Conservation (phyloP, 2,888 invertebrate genomes). For the Syrista parreyssii region DNA sequence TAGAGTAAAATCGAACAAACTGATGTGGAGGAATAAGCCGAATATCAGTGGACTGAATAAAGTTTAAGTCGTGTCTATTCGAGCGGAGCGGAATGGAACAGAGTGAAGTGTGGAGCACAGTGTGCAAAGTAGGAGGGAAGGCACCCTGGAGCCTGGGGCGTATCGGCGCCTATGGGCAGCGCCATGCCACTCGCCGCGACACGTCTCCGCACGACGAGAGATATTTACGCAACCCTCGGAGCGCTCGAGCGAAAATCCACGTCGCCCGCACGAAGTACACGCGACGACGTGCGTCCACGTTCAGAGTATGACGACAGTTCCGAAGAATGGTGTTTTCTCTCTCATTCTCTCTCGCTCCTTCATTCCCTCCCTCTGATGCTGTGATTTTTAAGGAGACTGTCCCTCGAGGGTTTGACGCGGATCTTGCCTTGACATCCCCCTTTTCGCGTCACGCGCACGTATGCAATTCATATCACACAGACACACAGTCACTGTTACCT, state of each 20-base stretch:
- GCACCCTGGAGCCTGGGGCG: constrained; percentile 34
- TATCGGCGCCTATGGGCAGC: constrained; percentile 44
- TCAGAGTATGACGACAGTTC: not conserved
- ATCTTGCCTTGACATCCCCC: too few species aligned
- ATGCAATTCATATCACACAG: not conserved
- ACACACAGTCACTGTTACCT: not conserved
- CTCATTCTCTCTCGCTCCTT: constrained; percentile 22
- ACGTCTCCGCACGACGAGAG: constrained; percentile 19
- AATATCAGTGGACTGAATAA: constrained; percentile 18
- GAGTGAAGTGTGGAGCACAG: constrained; percentile 2
- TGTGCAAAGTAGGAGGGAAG: constrained; percentile 13
- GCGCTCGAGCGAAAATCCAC: constrained; percentile 6
- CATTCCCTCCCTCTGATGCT: constrained; percentile 25
- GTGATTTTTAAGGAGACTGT: constrained; percentile 25
- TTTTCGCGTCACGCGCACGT: too few species aligned
- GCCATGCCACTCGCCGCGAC: constrained; percentile 39
- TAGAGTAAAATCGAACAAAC: not conserved
- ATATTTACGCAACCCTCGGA: constrained; percentile 62
- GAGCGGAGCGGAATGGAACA: not conserved
- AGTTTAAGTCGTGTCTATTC: constrained; percentile 14
- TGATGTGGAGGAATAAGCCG: not conserved
- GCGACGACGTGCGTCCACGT: not conserved
- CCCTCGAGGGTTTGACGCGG: too few species aligned
- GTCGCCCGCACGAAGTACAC: not conserved
- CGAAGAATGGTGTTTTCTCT: constrained; percentile 7